phyloP scores from a whole-genome alignment of 2,797 vertebrate genomes.

The Sylvia borin region DNA sequence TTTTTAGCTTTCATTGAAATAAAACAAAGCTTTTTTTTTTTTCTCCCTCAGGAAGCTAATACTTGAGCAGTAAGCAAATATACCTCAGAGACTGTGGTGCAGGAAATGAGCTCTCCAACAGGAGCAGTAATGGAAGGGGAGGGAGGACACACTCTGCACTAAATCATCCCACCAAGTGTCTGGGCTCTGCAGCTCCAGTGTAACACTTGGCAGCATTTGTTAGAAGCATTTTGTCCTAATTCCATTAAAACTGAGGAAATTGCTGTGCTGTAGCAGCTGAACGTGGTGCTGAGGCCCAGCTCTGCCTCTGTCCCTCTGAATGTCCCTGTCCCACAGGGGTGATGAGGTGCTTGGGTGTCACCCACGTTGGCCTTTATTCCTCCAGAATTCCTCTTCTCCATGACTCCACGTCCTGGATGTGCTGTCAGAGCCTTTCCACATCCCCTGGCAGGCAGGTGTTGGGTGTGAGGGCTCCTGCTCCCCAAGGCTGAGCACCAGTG shows the following conservation, averaged over 20 bases:
- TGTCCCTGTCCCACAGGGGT: neutral
- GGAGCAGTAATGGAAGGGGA: conserved; percentile 6
- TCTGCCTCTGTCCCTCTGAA: neutral
- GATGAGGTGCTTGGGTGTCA: neutral
- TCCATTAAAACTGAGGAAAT: neutral
- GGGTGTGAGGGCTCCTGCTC: neutral
- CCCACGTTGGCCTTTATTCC: rapidly evolving
- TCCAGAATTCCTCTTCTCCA: rapidly evolving
- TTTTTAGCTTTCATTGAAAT: conserved; percentile 29
- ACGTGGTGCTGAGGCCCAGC: neutral
- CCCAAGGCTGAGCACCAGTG: neutral
- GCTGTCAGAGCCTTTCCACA: neutral
- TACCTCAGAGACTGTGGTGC: neutral
- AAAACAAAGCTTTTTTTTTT: neutral
- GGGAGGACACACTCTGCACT: neutral
- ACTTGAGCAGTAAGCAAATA: conserved; percentile 28
- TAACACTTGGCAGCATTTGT: neutral
- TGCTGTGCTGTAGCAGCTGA: neutral
- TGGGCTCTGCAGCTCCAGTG: neutral
- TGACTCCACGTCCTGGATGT: rapidly evolving
- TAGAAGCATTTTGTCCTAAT: neutral
- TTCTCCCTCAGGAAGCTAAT: neutral
- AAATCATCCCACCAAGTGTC: neutral
- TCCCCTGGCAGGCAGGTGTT: neutral
- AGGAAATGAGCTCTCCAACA: conserved; percentile 27